These are phyloP conservation scores for Hypsibius dujardini DNA, from an alignment of 1,140 invertebrate species.

Conservation along the genomic window DNA sequence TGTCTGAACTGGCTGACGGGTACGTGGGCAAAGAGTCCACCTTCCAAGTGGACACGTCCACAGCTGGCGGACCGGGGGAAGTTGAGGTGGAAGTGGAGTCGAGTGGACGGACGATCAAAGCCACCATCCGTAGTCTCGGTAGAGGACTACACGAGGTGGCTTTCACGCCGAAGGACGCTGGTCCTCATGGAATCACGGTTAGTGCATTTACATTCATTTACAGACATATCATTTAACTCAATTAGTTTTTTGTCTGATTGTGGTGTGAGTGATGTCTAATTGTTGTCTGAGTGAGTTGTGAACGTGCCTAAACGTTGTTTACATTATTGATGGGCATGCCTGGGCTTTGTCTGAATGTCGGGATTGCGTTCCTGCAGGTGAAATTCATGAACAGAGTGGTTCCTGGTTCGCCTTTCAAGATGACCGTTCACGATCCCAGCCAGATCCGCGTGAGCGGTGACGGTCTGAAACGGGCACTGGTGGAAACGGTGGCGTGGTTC, in stretches of 20 bases:
- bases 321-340: no score
- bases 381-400: conserved; percentile 11
- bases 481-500: conserved; percentile 42
- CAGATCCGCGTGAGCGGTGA: conserved; percentile 33
- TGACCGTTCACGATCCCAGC: conserved; percentile 43
- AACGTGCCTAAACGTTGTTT: no score
- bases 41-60: conserved; percentile 80
- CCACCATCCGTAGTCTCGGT: background rate
- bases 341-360: no score
- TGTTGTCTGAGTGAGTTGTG: no score
- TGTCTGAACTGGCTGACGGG: conserved; percentile 57
- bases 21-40: conserved; percentile 65
- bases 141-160: conserved; percentile 79
- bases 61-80: conserved; percentile 74
- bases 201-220: background rate
- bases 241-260: no score
- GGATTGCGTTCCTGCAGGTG: background rate
- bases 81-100: conserved; percentile 70
- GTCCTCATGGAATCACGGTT: conserved; percentile 47
- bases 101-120: conserved; percentile 43
- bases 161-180: conserved; percentile 72
- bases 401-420: conserved; percentile 48
- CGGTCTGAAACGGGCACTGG: conserved; percentile 39
- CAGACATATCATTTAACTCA: no score
- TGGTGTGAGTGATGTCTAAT: no score